Evolutionary conservation across 1,140 invertebrate genomes (phyloP).

Genomic region (Hyles euphorbiae): DNA sequence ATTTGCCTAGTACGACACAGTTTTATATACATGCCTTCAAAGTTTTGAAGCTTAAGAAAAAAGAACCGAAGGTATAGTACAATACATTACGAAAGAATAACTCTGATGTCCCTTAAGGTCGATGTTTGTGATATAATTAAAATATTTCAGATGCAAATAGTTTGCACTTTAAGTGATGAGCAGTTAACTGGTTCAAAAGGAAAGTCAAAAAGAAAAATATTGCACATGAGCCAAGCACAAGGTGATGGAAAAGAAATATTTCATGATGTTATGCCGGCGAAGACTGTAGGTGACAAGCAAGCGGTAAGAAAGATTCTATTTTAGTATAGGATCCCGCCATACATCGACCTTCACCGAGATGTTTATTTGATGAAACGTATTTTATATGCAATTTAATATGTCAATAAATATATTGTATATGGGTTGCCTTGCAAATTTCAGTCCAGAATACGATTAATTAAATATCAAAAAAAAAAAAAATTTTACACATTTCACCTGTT

Average conservation of each 20-base stretch:
- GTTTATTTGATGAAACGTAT: too few relatives aligned
- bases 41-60: conserved; percentile 66
- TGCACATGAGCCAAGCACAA: conserved; percentile 36
- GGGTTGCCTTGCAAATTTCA: too few relatives aligned
- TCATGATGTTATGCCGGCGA: conserved; percentile 29
- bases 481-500: too few relatives aligned
- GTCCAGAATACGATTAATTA: too few relatives aligned
- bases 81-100: conserved; percentile 1
- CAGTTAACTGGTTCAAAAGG: conserved; percentile 48
- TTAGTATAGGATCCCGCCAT: too few relatives aligned
- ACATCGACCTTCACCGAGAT: too few relatives aligned
- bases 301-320: conserved; percentile 21
- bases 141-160: conserved; percentile 58
- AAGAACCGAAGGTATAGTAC: conserved; percentile 42
- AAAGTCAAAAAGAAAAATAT: conserved; percentile 36
- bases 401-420: too few relatives aligned
- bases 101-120: background rate
- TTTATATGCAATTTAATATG: too few relatives aligned
- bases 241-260: conserved; percentile 43
- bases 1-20: conserved; percentile 62
- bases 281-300: conserved; percentile 17
- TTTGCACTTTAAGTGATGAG: conserved; percentile 66
- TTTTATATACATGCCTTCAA: conserved; percentile 76
- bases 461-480: too few relatives aligned
- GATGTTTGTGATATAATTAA: background rate